phyloP scores from a whole-genome alignment of 2,797 vertebrate genomes.

The Onychomys arenicola region DNA sequence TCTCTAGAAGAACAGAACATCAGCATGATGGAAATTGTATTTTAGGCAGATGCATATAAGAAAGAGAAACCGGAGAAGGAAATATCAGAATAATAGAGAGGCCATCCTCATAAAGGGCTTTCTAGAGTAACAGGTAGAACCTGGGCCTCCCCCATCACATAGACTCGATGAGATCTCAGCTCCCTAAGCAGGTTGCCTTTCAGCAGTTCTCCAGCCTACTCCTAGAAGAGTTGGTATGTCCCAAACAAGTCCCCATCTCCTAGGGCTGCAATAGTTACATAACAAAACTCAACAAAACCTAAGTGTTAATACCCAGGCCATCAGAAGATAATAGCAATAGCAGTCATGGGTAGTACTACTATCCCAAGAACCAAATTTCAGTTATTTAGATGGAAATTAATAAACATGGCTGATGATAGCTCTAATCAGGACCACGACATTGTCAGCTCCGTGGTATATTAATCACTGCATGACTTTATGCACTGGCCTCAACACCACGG shows the following conservation, averaged over 20 bases:
- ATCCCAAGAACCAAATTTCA: neutral
- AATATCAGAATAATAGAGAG: neutral
- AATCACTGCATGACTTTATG: neutral
- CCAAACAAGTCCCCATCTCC: neutral
- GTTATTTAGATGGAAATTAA: neutral
- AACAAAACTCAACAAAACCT: neutral
- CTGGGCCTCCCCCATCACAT: neutral
- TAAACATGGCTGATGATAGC: neutral
- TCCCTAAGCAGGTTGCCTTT: neutral
- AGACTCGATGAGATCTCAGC: neutral
- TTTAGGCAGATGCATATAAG: neutral
- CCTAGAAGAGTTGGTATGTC: neutral
- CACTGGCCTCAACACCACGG: neutral
- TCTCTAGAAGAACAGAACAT: neutral
- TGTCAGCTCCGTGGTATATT: rapidly evolving
- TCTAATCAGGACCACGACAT: neutral
- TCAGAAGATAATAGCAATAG: neutral
- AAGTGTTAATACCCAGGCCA: neutral
- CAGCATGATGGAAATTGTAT: neutral
- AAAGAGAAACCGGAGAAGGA: neutral
- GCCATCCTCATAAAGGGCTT: neutral
- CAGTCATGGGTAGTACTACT: neutral
- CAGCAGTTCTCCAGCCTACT: neutral
- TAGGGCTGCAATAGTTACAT: neutral
- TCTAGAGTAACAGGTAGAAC: neutral